These are phyloP conservation scores for Halocaridina rubra DNA, from an alignment of 2,888 invertebrate species.

Conservation along the genomic window DNA sequence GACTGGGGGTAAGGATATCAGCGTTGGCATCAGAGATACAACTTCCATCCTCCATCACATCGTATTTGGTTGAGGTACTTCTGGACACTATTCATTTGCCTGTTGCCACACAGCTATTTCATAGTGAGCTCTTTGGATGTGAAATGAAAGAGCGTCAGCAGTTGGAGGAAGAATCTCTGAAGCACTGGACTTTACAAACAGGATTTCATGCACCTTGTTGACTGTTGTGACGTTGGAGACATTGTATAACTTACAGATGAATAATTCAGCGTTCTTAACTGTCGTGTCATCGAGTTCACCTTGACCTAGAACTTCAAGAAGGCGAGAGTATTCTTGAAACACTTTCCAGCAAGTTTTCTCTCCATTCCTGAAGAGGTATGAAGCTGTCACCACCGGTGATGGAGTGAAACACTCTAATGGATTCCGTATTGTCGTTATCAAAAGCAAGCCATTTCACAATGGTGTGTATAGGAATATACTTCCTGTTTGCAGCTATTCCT, in stretches of 20 bases:
- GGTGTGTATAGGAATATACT: too few relatives aligned
- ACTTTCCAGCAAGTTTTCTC: constrained; percentile 25
- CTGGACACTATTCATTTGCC: not conserved
- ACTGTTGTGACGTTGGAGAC: not conserved
- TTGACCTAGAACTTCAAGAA: constrained; percentile 9
- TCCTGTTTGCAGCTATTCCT: too few relatives aligned
- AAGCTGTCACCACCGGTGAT: constrained; percentile 12
- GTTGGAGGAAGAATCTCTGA: constrained; percentile 6
- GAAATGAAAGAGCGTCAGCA: not conserved
- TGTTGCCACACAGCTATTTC: constrained; percentile 16
- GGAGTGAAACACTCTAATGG: not conserved
- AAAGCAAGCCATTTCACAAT: not conserved
- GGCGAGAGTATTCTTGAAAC: constrained; percentile 11
- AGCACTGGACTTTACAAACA: not conserved
- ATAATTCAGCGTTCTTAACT: not conserved
- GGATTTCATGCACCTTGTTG: not conserved
- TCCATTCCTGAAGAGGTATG: not conserved
- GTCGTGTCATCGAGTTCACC: not conserved
- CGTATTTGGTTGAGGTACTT: constrained; percentile 12
- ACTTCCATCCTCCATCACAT: constrained; percentile 17
- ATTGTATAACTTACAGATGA: too few relatives aligned
- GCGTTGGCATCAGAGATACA: not conserved
- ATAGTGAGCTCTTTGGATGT: constrained; percentile 12
- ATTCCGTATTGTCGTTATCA: not conserved
- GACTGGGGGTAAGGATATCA: too few relatives aligned